phyloP scores from a whole-genome alignment of 1,140 invertebrate species.

The Cotesia typhae region DNA sequence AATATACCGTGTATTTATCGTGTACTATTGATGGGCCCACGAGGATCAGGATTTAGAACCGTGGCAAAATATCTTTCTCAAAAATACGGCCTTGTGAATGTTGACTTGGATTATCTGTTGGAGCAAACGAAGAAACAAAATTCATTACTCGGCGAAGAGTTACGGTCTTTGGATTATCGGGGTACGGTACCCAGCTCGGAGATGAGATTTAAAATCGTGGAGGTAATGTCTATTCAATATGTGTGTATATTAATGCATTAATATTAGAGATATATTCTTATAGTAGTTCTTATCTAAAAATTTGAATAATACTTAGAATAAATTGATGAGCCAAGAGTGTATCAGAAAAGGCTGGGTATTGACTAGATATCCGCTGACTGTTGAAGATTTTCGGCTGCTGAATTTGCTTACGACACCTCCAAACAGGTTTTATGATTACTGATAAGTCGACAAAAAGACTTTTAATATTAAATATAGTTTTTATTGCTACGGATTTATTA shows the following conservation, averaged over 20 bases:
- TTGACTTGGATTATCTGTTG: conserved; percentile 67
- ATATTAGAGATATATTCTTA: conserved; percentile 15
- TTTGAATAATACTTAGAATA: conserved; percentile 42
- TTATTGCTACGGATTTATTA: neutral
- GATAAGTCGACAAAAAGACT: too few relatives aligned
- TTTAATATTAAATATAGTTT: conserved; percentile 13
- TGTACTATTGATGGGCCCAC: conserved; percentile 52
- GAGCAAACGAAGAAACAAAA: conserved; percentile 63
- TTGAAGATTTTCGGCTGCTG: conserved; percentile 68
- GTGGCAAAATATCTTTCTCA: conserved; percentile 50
- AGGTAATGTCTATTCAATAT: conserved; percentile 32
- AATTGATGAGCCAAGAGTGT: conserved; percentile 62
- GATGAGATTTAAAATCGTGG: conserved; percentile 58
- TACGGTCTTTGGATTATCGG: conserved; percentile 58
- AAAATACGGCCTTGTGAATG: conserved; percentile 55
- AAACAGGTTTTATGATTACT: conserved; percentile 64
- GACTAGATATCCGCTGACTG: conserved; percentile 67
- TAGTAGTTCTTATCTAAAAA: conserved; percentile 22
- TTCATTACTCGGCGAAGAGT: conserved; percentile 61
- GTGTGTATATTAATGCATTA: too few relatives aligned
- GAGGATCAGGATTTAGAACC: conserved; percentile 46
- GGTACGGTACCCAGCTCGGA: conserved; percentile 63
- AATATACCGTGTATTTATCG: conserved; percentile 51
- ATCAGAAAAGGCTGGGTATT: conserved; percentile 71
- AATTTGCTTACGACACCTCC: conserved; percentile 70